Conservation (phyloP, 1,140 invertebrate species). For the Doryteuthis pealeii region DNA sequence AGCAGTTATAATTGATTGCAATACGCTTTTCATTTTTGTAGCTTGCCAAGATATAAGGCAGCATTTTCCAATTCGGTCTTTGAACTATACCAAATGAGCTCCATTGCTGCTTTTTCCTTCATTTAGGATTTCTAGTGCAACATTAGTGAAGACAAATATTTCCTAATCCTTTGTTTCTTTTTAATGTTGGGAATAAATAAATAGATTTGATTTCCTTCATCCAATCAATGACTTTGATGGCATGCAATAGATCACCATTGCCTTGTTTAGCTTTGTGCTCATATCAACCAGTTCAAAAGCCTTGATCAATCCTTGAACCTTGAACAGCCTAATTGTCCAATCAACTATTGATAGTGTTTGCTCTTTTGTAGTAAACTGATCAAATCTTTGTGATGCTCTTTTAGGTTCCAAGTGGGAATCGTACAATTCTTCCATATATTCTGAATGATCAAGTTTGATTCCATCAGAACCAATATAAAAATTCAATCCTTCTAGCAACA, state of each 20-base stretch:
- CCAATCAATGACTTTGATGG: constrained; percentile 23
- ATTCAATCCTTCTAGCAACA: constrained; percentile 26
- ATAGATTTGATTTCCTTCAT: constrained; percentile 15
- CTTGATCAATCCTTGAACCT: constrained; percentile 25
- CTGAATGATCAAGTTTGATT: constrained; percentile 24
- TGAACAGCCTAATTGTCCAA: constrained; percentile 29
- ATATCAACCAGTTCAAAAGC: constrained; percentile 27
- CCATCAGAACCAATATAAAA: constrained; percentile 18
- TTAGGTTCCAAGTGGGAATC: constrained; percentile 13
- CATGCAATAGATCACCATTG: constrained; percentile 17
- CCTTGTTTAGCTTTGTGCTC: constrained; percentile 21
- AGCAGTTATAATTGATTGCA: constrained; percentile 24
- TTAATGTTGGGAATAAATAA: neutral
- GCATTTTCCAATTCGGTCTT: constrained; percentile 18
- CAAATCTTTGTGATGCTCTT: constrained; percentile 10
- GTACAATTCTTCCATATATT: constrained; percentile 23
- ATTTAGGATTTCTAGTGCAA: constrained; percentile 22
- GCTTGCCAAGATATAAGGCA: constrained; percentile 25
- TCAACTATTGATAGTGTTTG: constrained; percentile 19
- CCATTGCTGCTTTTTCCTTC: constrained; percentile 25
- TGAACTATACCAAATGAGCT: constrained; percentile 20
- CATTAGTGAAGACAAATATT: constrained; percentile 24
- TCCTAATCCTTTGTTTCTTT: neutral
- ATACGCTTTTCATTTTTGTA: constrained; percentile 21
- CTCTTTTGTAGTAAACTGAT: constrained; percentile 16